Evolutionary conservation across 2,797 vertebrate species (phyloP).

Genomic region (Pterois miles): DNA sequence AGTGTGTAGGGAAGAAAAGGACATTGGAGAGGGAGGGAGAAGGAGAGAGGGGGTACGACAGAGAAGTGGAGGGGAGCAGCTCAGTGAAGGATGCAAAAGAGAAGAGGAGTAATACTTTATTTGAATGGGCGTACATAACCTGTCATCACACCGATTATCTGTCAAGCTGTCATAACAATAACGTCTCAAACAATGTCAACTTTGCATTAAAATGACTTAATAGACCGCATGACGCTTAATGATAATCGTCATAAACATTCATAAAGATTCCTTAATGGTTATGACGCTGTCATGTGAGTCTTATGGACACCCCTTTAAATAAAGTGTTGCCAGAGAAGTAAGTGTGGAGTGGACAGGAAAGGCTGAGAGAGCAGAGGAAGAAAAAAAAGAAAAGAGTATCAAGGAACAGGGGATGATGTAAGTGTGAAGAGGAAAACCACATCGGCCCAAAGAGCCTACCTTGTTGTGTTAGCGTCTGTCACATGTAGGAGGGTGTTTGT

Average conservation of each 20-base stretch:
- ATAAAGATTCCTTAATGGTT: neutral
- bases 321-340: neutral
- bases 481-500: conserved; percentile 18
- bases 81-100: conserved; percentile 8
- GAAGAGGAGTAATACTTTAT: neutral
- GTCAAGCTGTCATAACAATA: neutral
- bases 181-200: neutral
- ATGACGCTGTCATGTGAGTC: neutral
- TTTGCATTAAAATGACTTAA: neutral
- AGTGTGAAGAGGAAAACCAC: conserved; percentile 36
- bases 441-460: conserved; percentile 47
- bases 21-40: conserved; percentile 10
- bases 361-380: neutral
- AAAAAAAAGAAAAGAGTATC: conserved; percentile 19
- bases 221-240: neutral
- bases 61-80: neutral
- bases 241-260: neutral
- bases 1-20: conserved; percentile 42
- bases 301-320: neutral
- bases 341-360: conserved; percentile 8
- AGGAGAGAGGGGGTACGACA: neutral
- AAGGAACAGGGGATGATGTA: conserved; percentile 30
- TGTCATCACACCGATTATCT: neutral
- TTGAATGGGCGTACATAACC: neutral
- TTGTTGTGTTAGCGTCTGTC: conserved; percentile 41